Evolutionary conservation across 2,888 invertebrate species (phyloP), one percentile per base, ranked within the genome.

Genomic region (Heteromyza rotundicornis): DNA sequence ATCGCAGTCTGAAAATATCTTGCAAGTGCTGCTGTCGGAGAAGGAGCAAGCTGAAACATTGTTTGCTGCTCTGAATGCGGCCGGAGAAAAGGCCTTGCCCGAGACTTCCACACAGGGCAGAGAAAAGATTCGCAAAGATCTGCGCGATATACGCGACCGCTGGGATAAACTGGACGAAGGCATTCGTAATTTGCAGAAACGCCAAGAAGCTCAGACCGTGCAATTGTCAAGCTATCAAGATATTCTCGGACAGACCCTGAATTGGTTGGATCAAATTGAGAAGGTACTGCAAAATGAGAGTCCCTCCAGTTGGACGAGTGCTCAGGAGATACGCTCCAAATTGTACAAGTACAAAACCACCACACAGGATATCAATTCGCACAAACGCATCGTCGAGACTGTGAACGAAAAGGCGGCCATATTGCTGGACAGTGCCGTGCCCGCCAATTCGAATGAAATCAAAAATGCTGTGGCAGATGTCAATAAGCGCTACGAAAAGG

Each of bases 21-120:
- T 93, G 16, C 91, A 92, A 82, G 86, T 90, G 1, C 84, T 94
- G 57, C 79, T 91, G 54, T 86, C 92, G 10, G 96, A 96, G 77
- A 89, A 89, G 69, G 95, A 96, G 70, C 91, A 93, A 76, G 94
- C 94, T 1, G 91, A 92, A 71, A 89, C 90, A 72, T 89, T 92
- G 71, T 86, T 97, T 32, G 87, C 88, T 58, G 87, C 89, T 40
- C 83, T 95, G 17, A 90, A 91, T 14, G 86, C 89, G 2, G 87
- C 91, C 0, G 95, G 95, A 2, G 97, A 98, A 77, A 90, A 92
- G 79, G 88, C 97, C n/a, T 87, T 95, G 64, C 94, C 96, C 0
- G 95, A 95, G 81, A 98, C 96, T 1, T 93, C 96, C 10, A 91
- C 96, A 0, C 90, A 90, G 70, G 97, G 97, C 0, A 88, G 97